A percentile compares a stretch with the other conserved stretches of the same genome.
phyloP scores from a whole-genome alignment of 1,140 invertebrate genomes.

The Drosophila grimshawi region DNA sequence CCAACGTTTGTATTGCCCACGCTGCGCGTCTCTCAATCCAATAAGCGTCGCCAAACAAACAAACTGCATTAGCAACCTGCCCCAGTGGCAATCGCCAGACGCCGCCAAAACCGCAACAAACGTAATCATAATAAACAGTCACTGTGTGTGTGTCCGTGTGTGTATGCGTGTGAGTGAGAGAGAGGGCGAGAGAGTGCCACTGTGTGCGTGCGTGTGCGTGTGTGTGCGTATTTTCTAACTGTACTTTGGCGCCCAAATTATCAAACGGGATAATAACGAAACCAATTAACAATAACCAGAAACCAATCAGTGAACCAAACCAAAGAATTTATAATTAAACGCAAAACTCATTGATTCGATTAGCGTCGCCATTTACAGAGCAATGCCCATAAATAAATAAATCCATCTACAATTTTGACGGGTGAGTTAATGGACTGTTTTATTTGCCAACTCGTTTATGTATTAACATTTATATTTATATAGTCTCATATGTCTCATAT shows the following conservation, averaged over 20 bases:
- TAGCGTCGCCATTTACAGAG: conserved; percentile 33
- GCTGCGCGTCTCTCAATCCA: conserved; percentile 10
- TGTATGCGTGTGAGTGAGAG: too few relatives aligned
- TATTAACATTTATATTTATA: not conserved
- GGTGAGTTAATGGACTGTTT: conserved; percentile 12
- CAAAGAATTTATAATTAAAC: conserved; percentile 55
- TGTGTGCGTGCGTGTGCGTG: not conserved
- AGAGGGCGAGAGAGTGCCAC: conserved; percentile 3
- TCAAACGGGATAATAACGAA: conserved; percentile 36
- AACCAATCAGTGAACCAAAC: conserved; percentile 56
- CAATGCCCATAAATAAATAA: conserved; percentile 15
- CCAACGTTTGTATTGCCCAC: not conserved
- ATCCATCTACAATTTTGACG: conserved; percentile 14
- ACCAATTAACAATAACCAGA: conserved; percentile 49
- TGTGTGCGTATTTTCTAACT: conserved; percentile 44
- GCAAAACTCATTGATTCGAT: conserved; percentile 40
- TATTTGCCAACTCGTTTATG: not conserved
- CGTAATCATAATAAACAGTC: conserved; percentile 41
- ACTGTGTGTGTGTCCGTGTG: not conserved
- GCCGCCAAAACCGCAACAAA: conserved; percentile 55
- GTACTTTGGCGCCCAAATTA: conserved; percentile 75
- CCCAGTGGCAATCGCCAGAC: conserved; percentile 22
- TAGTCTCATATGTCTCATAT: not conserved
- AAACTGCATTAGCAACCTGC: conserved; percentile 56
- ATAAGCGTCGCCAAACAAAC: conserved; percentile 36